Conservation (phyloP, 2,888 invertebrate species). For the Apodemia mormo region DNA sequence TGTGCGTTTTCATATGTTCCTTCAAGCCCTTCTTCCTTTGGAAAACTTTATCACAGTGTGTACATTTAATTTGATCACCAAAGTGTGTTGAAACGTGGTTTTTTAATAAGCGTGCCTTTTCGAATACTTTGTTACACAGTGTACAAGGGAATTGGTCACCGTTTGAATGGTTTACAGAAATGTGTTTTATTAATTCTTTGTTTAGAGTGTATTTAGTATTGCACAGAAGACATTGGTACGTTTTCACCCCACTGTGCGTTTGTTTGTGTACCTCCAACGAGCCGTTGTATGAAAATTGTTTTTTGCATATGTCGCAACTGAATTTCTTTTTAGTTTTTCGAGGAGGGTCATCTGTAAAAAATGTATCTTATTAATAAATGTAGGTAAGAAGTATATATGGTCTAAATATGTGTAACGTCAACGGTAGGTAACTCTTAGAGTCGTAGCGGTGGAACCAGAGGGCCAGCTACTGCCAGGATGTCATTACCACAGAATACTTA, state of each 20-base stretch:
- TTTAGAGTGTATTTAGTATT: conserved; percentile 52
- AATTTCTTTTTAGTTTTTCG: conserved; percentile 41
- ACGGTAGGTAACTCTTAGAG: too few relatives aligned
- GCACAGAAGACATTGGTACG: conserved; percentile 57
- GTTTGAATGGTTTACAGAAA: conserved; percentile 47
- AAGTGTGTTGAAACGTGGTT: conserved; percentile 60
- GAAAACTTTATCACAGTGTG: conserved; percentile 59
- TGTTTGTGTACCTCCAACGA: conserved; percentile 54
- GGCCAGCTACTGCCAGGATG: too few relatives aligned
- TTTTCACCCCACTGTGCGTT: conserved; percentile 57
- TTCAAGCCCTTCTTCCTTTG: conserved; percentile 63
- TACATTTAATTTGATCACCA: conserved; percentile 55
- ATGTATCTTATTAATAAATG: conserved; percentile 27
- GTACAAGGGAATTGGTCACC: conserved; percentile 55
- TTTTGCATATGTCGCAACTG: conserved; percentile 52
- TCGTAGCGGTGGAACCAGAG: too few relatives aligned
- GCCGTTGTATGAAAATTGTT: conserved; percentile 51
- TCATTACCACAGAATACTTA: too few relatives aligned
- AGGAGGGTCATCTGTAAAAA: conserved; percentile 32
- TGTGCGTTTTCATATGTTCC: conserved; percentile 67
- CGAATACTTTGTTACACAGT: conserved; percentile 52
- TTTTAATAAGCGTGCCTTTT: conserved; percentile 55
- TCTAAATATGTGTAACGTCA: too few relatives aligned
- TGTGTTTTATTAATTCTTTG: conserved; percentile 62
- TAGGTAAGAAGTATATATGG: too few relatives aligned